These are phyloP conservation scores for Pristionchus japonicus DNA, from an alignment of 2,888 invertebrate species.

Conservation along the genomic window DNA sequence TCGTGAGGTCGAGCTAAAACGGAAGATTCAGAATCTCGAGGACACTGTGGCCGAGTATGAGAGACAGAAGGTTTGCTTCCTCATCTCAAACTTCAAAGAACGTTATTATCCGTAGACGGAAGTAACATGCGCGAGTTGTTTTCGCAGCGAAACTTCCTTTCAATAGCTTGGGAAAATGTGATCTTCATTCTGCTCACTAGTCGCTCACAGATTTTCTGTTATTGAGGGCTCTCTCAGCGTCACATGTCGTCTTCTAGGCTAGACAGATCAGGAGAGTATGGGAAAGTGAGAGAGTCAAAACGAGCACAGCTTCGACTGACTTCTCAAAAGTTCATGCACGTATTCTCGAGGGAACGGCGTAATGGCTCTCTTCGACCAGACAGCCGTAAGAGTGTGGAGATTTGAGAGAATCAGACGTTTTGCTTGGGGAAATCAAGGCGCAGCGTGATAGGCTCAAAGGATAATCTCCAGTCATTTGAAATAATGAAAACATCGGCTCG, in stretches of 20 bases:
- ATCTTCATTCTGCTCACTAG: background rate
- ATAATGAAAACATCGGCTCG: background rate
- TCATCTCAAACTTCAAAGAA: background rate
- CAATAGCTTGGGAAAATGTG: background rate
- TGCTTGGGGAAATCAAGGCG: no score
- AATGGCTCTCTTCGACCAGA: no score
- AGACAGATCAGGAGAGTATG: no score
- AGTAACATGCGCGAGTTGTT: background rate
- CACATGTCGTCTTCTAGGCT: no score
- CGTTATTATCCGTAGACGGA: background rate
- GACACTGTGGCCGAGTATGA: slow-evolving; percentile 75
- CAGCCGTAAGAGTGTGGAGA: no score
- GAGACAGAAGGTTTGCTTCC: slow-evolving; percentile 64
- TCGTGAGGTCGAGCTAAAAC: slow-evolving; percentile 71
- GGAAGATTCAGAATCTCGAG: slow-evolving; percentile 74
- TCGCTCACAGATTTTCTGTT: no score
- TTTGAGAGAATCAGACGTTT: no score
- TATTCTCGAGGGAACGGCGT: background rate
- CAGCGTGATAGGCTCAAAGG: background rate
- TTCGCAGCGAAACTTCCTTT: background rate
- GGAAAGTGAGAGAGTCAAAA: no score
- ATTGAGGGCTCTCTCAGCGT: no score
- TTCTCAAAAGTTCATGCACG: background rate
- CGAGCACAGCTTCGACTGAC: background rate
- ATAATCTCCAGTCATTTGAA: background rate